Evolutionary conservation across 2,113 vertebrate species (phyloP).

Genomic region (Corythoichthys haematopterus): DNA sequence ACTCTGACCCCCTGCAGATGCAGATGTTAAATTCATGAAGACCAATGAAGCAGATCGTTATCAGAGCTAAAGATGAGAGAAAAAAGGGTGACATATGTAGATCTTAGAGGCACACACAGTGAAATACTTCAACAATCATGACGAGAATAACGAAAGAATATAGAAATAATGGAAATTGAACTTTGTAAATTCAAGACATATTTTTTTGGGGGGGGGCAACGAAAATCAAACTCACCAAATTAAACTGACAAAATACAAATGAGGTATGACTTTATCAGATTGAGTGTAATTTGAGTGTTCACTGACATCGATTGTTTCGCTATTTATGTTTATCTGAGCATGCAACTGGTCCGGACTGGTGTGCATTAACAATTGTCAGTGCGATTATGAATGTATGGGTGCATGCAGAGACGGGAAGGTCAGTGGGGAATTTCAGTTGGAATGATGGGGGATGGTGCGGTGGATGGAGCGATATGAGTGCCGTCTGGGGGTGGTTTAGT

Average conservation of each 20-base stretch:
- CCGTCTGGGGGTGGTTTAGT: slow-evolving; percentile 28
- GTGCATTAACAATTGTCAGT: slow-evolving; percentile 22
- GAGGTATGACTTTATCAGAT: slow-evolving; percentile 1
- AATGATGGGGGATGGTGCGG: slow-evolving; percentile 48
- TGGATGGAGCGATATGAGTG: slow-evolving; percentile 18
- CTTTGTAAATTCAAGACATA: slow-evolving; percentile 19
- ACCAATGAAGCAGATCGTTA: slow-evolving; percentile 35
- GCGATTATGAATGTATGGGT: slow-evolving; percentile 32
- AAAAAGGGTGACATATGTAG: not conserved
- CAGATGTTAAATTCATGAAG: slow-evolving; percentile 55
- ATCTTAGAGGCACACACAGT: slow-evolving; percentile 17
- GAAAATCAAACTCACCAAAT: no score
- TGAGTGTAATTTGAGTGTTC: not conserved
- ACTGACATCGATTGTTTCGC: not conserved
- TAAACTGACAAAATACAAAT: no score
- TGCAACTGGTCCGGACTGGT: not conserved
- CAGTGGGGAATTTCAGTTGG: slow-evolving; percentile 41
- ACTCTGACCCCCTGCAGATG: slow-evolving; percentile 41
- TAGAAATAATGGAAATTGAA: slow-evolving; percentile 36
- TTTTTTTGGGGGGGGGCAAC: slow-evolving; percentile 7
- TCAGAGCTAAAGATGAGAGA: slow-evolving; percentile 34
- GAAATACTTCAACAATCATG: slow-evolving; percentile 40
- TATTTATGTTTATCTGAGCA: slow-evolving; percentile 3
- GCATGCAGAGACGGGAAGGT: slow-evolving; percentile 19
- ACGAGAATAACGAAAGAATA: slow-evolving; percentile 29